Evolutionary conservation across 2,797 vertebrate genomes (phyloP).

Genomic region (Alfaro cultratus): DNA sequence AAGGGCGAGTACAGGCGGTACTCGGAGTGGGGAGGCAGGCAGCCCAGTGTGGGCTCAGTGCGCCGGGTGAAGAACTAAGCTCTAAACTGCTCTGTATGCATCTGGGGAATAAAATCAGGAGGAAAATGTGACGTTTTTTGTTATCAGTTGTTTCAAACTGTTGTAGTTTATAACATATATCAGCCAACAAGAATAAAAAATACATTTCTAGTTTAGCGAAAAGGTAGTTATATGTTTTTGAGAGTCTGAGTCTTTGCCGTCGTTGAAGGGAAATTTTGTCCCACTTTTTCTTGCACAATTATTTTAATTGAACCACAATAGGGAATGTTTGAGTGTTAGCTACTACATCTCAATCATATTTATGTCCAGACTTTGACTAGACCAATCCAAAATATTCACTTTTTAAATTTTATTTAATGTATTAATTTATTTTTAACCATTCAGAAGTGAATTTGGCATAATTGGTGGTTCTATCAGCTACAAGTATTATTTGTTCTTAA

Average conservation of each 20-base stretch:
- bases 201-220: background rate
- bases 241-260: background rate
- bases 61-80: conserved; percentile 64
- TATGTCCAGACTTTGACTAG: background rate
- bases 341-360: background rate
- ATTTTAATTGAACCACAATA: background rate
- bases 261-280: background rate
- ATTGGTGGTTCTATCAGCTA: background rate
- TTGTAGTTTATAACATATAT: background rate
- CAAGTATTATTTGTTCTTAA: background rate
- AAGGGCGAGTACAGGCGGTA: conserved; percentile 82
- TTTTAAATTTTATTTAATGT: background rate
- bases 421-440: background rate
- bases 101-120: conserved; percentile 33
- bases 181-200: background rate
- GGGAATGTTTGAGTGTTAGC: background rate
- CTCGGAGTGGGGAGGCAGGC: conserved; percentile 79
- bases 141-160: conserved; percentile 2
- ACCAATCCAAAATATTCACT: background rate
- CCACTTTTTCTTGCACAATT: background rate
- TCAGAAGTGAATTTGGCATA: background rate
- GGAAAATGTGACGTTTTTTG: background rate
- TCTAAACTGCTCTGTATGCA: background rate
- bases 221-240: background rate
- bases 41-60: conserved; percentile 81